These are phyloP conservation scores for Lethenteron camtschaticum DNA, from an alignment of 2,113 vertebrate species.

Conservation along the genomic window DNA sequence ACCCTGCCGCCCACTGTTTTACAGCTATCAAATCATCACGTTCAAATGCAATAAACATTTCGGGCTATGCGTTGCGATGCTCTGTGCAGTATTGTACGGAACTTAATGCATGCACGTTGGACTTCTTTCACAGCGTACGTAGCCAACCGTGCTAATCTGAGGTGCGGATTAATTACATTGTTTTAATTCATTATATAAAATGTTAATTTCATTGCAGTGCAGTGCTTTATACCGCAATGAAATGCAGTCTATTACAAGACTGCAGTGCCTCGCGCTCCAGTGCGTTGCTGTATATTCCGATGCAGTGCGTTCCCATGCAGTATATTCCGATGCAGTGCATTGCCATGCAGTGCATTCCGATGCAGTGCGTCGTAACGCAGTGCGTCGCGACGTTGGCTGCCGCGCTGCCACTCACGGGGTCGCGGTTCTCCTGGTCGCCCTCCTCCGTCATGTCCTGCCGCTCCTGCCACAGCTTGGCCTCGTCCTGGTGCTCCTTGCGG, in stretches of 20 bases:
- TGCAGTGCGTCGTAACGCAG: background rate
- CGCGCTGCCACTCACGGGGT: constrained; percentile 24
- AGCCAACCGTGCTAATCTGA: background rate
- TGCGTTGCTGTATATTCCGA: background rate
- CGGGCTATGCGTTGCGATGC: background rate
- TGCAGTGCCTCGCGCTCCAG: background rate
- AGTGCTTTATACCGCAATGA: background rate
- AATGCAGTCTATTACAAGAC: background rate
- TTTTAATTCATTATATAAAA: background rate
- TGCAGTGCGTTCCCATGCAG: background rate
- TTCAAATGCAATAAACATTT: too few relatives aligned
- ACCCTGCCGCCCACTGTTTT: too few relatives aligned
- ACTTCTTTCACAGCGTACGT: background rate
- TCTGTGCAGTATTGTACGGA: background rate
- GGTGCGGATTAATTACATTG: background rate
- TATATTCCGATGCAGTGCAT: background rate
- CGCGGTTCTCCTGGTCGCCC: constrained; percentile 52
- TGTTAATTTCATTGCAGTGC: background rate
- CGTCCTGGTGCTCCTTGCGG: constrained; percentile 80
- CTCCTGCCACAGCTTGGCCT: constrained; percentile 80
- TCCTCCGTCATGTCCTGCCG: constrained; percentile 31
- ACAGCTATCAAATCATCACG: too few relatives aligned
- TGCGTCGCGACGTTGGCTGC: background rate
- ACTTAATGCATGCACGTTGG: background rate
- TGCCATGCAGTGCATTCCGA: background rate